Base-by-base conservation (phyloP, 1,140 invertebrate species). In the Cryptotermes secundus region DNA sequence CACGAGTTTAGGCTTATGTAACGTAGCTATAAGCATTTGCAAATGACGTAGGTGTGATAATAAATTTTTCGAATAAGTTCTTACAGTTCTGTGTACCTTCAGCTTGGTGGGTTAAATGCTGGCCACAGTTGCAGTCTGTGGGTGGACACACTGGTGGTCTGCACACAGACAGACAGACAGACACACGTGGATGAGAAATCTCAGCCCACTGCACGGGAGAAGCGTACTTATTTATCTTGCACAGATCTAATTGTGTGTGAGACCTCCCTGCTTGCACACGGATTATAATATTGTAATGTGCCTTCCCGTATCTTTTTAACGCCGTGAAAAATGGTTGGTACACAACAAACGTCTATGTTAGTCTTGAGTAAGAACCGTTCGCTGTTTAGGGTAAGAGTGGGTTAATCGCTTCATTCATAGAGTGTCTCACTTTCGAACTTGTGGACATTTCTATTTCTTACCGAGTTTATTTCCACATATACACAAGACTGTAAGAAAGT, bases 181-280 rank as follows among this genome's bases (percentile, higher is more conserved):
- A 72, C 26, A 72, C 59, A 72, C 59, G 59, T 72, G 59, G 59
- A 72, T 72, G 59, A 72, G n/a, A 72, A 72, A 72, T 72, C n/a
- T 72, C 26, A 4, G 59, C 26, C 7, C 59, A 72, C 45, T 22
- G 45, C n/a, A 82, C 81, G 49, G 81, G 31, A 82, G 81, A n/a
- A 34, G 31, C 35, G 81, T 26, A 16, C 34, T 82, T 82, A 82
- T 59, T 82, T 82, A 82, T 82, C 81, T 82, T 49, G 49, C 81
- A 82, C 81, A 34, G 81, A 82, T 82, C 81, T 82, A 53, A 82
- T 82, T 82, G 81, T 82, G 81, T 22, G 31, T 22, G 14, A 82
- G 81, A 82, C 81, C 81, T 82, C 81, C 81, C 4, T 34, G 35
- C 42, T 82, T n/a, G 59, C 59, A 7, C n/a, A 14, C 2, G 59